These are phyloP conservation scores for Syngnathoides biaculeatus DNA, from an alignment of 2,113 vertebrate genomes.

Conservation along the genomic window DNA sequence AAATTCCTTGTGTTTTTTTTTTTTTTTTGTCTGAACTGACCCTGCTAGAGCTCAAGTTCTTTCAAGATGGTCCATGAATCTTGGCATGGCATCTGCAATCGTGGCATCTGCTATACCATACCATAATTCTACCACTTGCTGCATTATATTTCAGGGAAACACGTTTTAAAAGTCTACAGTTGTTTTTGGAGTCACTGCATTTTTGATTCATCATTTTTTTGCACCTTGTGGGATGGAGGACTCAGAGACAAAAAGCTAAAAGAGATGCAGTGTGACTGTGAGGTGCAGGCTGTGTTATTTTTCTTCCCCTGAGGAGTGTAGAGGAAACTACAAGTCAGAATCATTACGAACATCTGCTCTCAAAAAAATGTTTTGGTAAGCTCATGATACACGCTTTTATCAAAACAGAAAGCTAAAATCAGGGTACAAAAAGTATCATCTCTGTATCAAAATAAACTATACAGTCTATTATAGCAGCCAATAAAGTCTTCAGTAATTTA, in stretches of 20 bases:
- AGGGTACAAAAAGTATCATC: too few relatives aligned
- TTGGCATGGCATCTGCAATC: neutral
- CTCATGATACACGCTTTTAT: neutral
- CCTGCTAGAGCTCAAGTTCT: neutral
- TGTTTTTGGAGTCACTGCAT: too few relatives aligned
- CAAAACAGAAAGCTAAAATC: too few relatives aligned
- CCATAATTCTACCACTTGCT: neutral
- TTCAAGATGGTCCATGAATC: neutral
- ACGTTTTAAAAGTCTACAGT: too few relatives aligned
- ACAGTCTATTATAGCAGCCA: too few relatives aligned
- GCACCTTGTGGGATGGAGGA: neutral
- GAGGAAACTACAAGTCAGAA: neutral
- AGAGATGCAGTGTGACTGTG: neutral
- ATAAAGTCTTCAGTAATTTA: too few relatives aligned
- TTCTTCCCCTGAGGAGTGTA: too few relatives aligned
- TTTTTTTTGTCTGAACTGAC: neutral
- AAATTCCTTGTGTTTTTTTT: too few relatives aligned
- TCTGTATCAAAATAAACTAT: too few relatives aligned
- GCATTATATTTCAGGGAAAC: too few relatives aligned
- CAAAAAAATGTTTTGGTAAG: neutral
- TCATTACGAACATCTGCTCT: neutral
- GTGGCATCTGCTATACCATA: neutral
- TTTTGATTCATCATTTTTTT: neutral
- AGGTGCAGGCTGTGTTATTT: neutral
- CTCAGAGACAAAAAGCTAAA: neutral